Conservation (phyloP, 2,888 invertebrate species). For the Celastrina argiolus region DNA sequence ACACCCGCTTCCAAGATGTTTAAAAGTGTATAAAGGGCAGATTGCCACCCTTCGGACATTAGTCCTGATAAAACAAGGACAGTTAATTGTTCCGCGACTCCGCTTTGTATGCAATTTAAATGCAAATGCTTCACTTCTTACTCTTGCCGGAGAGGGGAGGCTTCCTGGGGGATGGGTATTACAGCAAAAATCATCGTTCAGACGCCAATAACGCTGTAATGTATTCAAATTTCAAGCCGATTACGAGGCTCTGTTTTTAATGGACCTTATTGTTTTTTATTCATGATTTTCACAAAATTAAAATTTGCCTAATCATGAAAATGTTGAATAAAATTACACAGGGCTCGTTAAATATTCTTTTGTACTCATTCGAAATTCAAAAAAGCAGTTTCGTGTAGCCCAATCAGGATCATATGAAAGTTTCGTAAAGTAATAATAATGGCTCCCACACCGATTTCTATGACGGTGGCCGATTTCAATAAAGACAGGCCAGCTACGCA, state of each 20-base stretch:
- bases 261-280: constrained; percentile 9
- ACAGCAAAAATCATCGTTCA: constrained; percentile 13
- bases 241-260: neutral
- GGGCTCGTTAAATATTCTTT: neutral
- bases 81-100: constrained; percentile 53
- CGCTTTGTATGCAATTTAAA: constrained; percentile 66
- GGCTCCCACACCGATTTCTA: no score
- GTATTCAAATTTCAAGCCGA: constrained; percentile 19
- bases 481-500: no score
- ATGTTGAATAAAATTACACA: neutral
- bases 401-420: no score
- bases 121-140: constrained; percentile 52
- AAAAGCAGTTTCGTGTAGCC: no score
- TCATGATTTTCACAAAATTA: neutral
- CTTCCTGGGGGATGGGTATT: constrained; percentile 35
- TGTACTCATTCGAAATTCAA: no score
- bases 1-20: neutral
- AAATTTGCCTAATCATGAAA: neutral
- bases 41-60: constrained; percentile 40
- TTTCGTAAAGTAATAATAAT: no score
- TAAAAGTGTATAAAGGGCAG: constrained; percentile 2
- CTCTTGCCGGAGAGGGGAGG: neutral
- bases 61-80: constrained; percentile 57
- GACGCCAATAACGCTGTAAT: neutral
- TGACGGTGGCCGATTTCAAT: no score